These are phyloP conservation scores for Glomeris marginata DNA, from an alignment of 2,888 invertebrate genomes.

Conservation along the genomic window DNA sequence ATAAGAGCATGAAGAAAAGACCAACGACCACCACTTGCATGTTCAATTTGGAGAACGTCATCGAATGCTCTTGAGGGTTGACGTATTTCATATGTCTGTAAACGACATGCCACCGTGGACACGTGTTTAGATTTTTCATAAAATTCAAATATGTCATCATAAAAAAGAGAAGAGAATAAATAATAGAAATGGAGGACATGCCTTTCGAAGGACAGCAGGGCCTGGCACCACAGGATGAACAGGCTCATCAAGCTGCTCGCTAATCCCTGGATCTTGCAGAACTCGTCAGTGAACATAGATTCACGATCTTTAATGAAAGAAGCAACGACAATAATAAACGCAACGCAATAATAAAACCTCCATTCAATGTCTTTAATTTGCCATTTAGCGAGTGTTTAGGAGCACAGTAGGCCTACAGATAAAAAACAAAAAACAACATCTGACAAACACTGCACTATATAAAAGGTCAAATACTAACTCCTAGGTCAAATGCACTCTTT, in stretches of 20 bases:
- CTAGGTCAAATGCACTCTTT: no score
- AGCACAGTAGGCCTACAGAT: no score
- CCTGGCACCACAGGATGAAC: constrained; percentile 10
- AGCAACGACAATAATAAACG: no score
- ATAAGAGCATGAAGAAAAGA: constrained; percentile 12
- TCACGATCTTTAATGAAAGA: no score
- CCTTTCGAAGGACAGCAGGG: constrained; percentile 10
- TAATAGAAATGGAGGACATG: not conserved
- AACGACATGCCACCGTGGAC: not conserved
- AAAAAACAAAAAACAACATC: no score
- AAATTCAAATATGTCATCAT: constrained; percentile 5
- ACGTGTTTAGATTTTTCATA: not conserved
- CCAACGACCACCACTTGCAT: constrained; percentile 12
- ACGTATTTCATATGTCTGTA: constrained; percentile 13
- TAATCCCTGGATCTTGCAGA: constrained; percentile 8
- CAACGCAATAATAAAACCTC: no score
- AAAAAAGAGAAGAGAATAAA: constrained; percentile 6
- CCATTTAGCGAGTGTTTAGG: no score
- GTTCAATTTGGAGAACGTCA: constrained; percentile 14
- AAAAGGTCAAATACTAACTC: no score
- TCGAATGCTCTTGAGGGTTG: constrained; percentile 13
- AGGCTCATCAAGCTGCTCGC: constrained; percentile 8
- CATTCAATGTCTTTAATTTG: no score
- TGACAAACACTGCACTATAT: no score
- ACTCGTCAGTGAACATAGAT: constrained; percentile 4